Evolutionary conservation across 2,113 vertebrate genomes (phyloP), one percentile per base, ranked within the genome.

Genomic region (Telmatochromis sp.): DNA sequence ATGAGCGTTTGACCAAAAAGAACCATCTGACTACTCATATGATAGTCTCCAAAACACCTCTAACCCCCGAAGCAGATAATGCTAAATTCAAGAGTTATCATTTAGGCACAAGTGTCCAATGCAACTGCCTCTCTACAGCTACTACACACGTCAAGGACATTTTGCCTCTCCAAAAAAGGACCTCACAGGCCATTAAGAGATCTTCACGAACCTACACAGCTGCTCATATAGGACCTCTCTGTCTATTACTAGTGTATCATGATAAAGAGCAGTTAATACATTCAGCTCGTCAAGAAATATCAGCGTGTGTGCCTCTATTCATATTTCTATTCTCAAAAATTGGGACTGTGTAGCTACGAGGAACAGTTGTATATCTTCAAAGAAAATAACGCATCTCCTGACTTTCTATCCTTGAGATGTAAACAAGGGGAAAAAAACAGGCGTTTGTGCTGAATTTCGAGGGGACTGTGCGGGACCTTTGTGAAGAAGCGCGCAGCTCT

Each of bases 11-110:
- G 93, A 95, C 94, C 92, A 89, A 86, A 93, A 91, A 93, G 88
- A 94, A 94, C 85, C 96, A 95, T 96, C 95, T 96, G 95, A 96
- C 95, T 94, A 90, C 92, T 96, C 95, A 94, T 94, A 90, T 95
- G 96, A 95, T 79, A 60, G 88, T 90, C 92, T 92, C 87, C 88
- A 84, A 93, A 95, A 94, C 90, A 93, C 91, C 94, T 95, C 89
- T 85, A 93, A 95, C 93, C 95, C 90, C 93, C 87, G 81, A 93
- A 95, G 96, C 95, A 93, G 94, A 94, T 95, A 92, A 95, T 89
- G 92, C 89, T 95, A 93, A 95, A 95, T 94, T 96, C 93, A 87
- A 92, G 95, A 95, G 95, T 96, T 94, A 95, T 96, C 95, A 89
- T 93, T 93, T 91, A 90, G 92, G 86, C 94, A 95, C 92, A 95